These are phyloP conservation scores for Adrianichthys oophorus DNA, from an alignment of 2,797 vertebrate genomes.

Conservation along the genomic window DNA sequence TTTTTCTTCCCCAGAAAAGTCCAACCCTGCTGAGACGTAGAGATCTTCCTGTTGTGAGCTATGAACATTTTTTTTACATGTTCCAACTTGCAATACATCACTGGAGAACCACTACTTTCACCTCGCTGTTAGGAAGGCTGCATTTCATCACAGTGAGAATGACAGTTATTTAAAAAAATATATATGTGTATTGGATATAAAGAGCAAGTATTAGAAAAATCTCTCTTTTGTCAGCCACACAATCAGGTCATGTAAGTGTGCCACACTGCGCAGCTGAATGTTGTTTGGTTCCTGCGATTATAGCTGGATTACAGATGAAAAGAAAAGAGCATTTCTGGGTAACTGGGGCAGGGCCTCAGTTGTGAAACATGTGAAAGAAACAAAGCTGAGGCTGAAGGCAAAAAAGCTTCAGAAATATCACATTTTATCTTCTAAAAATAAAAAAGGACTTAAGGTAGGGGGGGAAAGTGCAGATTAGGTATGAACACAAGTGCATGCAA, in stretches of 20 bases:
- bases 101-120: conserved; percentile 32
- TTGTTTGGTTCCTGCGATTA: conserved; percentile 30
- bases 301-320: conserved; percentile 42
- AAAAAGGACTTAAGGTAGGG: conserved; percentile 1
- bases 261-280: conserved; percentile 18
- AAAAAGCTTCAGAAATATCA: conserved; percentile 4
- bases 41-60: conserved; percentile 14
- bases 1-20: conserved; percentile 11
- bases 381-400: conserved; percentile 4
- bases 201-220: too few species aligned
- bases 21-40: conserved; percentile 49
- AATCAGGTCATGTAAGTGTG: conserved; percentile 10
- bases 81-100: conserved; percentile 73
- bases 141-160: neutral
- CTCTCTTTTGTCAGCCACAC: too few species aligned
- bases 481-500: neutral
- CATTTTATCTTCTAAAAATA: neutral
- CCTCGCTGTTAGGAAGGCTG: conserved; percentile 8
- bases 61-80: conserved; percentile 54
- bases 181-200: too few species aligned
- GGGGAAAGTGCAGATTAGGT: neutral
- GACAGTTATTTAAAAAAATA: neutral
- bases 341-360: conserved; percentile 50
- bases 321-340: conserved; percentile 41
- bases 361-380: conserved; percentile 44